A percentile compares a stretch with the other conserved stretches of the same genome.
phyloP scores from a whole-genome alignment of 2,113 vertebrate genomes.

The Zosterops japonicus region DNA sequence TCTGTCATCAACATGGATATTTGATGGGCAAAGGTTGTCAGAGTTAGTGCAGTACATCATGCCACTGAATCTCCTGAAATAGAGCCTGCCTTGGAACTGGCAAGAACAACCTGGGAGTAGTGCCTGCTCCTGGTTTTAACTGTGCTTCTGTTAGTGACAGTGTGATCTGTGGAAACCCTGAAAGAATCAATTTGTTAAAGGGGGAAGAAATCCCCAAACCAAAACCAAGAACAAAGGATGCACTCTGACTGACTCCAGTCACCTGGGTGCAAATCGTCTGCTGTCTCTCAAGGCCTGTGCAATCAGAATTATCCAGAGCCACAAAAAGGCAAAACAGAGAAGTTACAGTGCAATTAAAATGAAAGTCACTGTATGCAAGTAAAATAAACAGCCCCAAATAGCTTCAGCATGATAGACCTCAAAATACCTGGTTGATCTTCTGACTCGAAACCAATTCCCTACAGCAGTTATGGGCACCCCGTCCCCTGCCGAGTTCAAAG shows the following conservation, averaged over 20 bases:
- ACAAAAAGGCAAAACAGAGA: conserved; percentile 20
- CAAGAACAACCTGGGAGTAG: background rate
- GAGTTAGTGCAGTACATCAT: background rate
- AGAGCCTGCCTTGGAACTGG: background rate
- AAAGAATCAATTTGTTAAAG: conserved; percentile 24
- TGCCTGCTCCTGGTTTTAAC: background rate
- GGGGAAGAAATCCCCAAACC: background rate
- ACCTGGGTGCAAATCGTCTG: background rate
- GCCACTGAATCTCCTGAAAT: background rate
- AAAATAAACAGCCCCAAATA: conserved; percentile 49
- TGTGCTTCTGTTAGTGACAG: background rate
- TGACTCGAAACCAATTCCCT: conserved; percentile 61
- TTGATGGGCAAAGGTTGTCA: background rate
- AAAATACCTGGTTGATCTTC: conserved; percentile 62
- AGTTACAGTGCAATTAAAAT: conserved; percentile 54
- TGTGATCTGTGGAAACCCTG: background rate
- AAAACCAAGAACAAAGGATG: conserved; percentile 16
- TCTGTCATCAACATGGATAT: background rate
- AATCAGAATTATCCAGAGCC: conserved; percentile 9
- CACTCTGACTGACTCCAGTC: conserved; percentile 8
- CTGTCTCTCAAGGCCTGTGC: background rate
- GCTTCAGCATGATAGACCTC: conserved; percentile 5
- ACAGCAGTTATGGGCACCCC: conserved; percentile 40
- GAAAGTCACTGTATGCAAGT: conserved; percentile 42
- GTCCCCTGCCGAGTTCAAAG: conserved; percentile 76